Evolutionary conservation across 2,113 vertebrate species (phyloP), one percentile per base, ranked within the genome.

Genomic region (Chrysemys picta): DNA sequence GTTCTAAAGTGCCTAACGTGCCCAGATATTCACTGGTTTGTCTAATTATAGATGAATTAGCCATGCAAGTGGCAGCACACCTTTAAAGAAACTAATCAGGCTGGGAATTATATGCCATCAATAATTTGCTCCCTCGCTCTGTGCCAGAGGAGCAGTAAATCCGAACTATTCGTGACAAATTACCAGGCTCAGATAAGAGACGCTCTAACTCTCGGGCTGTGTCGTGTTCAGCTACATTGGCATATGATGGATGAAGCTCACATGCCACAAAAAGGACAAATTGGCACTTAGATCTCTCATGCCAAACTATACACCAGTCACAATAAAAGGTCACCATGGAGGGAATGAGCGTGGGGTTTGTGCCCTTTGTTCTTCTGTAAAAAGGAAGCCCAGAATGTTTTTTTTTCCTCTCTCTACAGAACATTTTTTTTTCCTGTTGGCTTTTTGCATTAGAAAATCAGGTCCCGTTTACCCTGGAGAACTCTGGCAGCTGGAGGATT

Each of bases 201-300:
- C 27, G 57, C 85, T 31, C 5, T 0, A 62, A 2, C 1, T 1
- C 82, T 87, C 1, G 79, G 25, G 52, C 31, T 1, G 3, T 52
- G 42, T 75, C 59, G 1, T 22, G 17, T 35, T 9, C 49, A 27
- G 0, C n/a, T 6, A 11, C 17, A 4, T 0, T 1, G 29, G 65
- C 45, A 81, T 78, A n/a, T 0, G 0, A 3, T 0, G 0, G 22
- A 59, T 31, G 21, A 13, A n/a, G 24, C 6, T 59, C 42, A 11
- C 4, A 2, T 4, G 53, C 47, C 82, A 57, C 62, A 5, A 38
- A n/a, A 72, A 10, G 65, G 19, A 21, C 0, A 0, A 47, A 29
- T 27, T 24, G 14, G 47, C 27, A 83, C 82, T 10, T 0, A 0
- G 42, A 14, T 54, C 38, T 59, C 59, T 75, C 3, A 8, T 22